Evolutionary conservation across 2,888 invertebrate genomes (phyloP), one percentile per base, ranked within the genome.

Genomic region (Cotesia congregata): DNA sequence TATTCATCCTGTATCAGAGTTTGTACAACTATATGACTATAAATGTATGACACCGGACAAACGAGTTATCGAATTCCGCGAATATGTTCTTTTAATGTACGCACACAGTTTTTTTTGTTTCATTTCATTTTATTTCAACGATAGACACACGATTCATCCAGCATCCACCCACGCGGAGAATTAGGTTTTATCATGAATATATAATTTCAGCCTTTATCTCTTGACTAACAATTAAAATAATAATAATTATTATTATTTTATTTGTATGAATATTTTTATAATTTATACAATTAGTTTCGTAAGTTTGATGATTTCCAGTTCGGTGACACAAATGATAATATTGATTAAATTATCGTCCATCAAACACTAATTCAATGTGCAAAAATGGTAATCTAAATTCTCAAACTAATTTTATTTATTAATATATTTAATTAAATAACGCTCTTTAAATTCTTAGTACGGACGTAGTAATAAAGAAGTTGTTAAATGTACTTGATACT

Each of bases 21-120:
- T 39, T 12, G 9, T 15, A 41, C 39, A 17, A 17, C 30, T n/a
- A 12, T 38, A n/a, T 61, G 12, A n/a, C 39, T 38, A 15, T 30
- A 15, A 30, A 41, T 38, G 38, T 50, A 30, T 61, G n/a, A 41
- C 20, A 72, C 64, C 61, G 71, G 62, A 40, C 65, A 50, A 65
- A 62, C 64, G 67, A 64, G 41, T 64, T 72, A 72, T 72, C 62
- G 67, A 59, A 67, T 67, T 67, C 59, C 60, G 59, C 67, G 20
- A 65, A 73, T 65, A 50, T 72, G 41, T 50, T 64, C n/a, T 30
- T 30, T 30, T 30, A 30, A 30, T 30, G 30, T 50, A 60, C 61
- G 17, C 38, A 60, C n/a, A 59, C 15, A 2, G n/a, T 61, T 38
- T 71, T 72, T 72, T 62, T 72, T 64, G 39, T 39, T 40, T 20